Percentiles rank a stretch among this genome's conserved stretches.
Evolutionary conservation across 2,797 vertebrate species (phyloP).

Genomic region (Heteromormyrus szaboi): DNA sequence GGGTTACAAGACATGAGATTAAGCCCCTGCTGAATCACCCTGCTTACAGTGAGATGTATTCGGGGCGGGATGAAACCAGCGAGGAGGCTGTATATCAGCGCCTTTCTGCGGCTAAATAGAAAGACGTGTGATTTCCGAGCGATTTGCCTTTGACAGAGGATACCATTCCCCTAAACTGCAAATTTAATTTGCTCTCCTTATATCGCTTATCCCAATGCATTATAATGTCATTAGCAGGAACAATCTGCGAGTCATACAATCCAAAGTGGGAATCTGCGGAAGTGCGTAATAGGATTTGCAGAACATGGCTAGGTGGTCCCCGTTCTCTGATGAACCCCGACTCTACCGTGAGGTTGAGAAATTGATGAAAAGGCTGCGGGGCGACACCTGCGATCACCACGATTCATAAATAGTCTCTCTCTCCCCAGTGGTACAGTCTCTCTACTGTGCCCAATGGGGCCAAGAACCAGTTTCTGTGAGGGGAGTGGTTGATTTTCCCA

Average conservation of each 20-base stretch:
- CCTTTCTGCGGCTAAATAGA: background rate
- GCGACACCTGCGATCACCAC: constrained; percentile 46
- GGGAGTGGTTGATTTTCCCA: background rate
- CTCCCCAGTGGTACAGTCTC: background rate
- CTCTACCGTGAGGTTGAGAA: constrained; percentile 51
- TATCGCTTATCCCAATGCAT: background rate
- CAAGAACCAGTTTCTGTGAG: background rate
- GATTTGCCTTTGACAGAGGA: constrained; percentile 3
- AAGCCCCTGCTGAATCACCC: background rate
- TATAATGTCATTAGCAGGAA: constrained; percentile 11
- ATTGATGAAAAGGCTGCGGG: constrained; percentile 46
- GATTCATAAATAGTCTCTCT: constrained; percentile 46
- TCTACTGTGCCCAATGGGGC: background rate
- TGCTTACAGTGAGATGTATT: constrained; percentile 1
- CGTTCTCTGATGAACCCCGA: constrained; percentile 46
- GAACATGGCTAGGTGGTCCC: constrained; percentile 17
- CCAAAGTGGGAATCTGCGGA: background rate
- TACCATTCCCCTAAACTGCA: background rate
- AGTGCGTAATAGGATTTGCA: constrained; percentile 1
- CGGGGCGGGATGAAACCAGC: background rate
- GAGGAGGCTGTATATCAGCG: background rate
- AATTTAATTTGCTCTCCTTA: constrained; percentile 15
- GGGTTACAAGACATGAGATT: background rate
- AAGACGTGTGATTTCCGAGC: background rate
- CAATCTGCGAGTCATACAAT: constrained; percentile 12